These are phyloP conservation scores for Serilophus lunatus DNA, from an alignment of 2,113 vertebrate species.

Conservation along the genomic window DNA sequence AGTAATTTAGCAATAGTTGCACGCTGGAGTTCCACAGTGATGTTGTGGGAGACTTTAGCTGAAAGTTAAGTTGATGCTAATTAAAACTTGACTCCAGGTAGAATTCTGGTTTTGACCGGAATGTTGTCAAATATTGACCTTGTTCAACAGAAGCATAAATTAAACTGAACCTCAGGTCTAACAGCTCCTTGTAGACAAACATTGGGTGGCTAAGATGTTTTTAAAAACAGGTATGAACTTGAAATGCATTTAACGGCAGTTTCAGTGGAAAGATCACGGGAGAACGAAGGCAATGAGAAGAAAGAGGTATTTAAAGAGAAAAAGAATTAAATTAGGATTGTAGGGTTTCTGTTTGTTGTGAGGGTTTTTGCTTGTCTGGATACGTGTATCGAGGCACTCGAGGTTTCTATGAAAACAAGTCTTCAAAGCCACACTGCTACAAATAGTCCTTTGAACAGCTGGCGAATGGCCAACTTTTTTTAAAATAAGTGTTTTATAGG, in stretches of 20 bases:
- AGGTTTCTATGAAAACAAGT: not conserved
- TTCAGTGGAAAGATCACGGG: not conserved
- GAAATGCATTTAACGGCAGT: not conserved
- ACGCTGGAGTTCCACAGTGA: not conserved
- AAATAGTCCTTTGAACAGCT: not conserved
- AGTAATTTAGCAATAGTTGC: not conserved
- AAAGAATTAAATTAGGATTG: not conserved
- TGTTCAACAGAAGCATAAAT: not conserved
- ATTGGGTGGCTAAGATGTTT: not conserved
- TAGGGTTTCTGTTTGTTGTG: not conserved
- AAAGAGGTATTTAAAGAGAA: not conserved
- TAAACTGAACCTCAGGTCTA: not conserved
- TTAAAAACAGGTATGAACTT: not conserved
- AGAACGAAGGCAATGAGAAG: not conserved
- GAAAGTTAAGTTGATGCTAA: not conserved
- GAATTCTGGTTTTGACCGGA: not conserved
- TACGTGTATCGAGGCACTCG: not conserved
- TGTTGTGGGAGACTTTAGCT: not conserved
- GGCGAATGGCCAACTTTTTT: not conserved
- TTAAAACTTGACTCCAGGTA: not conserved
- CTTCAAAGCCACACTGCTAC: not conserved
- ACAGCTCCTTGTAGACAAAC: not conserved
- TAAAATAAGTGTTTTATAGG: not conserved
- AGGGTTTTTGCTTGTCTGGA: not conserved
- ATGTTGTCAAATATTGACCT: not conserved